These are phyloP conservation scores for Stenopsyche tienmushanensis DNA, from an alignment of 1,140 invertebrate species.

Conservation along the genomic window DNA sequence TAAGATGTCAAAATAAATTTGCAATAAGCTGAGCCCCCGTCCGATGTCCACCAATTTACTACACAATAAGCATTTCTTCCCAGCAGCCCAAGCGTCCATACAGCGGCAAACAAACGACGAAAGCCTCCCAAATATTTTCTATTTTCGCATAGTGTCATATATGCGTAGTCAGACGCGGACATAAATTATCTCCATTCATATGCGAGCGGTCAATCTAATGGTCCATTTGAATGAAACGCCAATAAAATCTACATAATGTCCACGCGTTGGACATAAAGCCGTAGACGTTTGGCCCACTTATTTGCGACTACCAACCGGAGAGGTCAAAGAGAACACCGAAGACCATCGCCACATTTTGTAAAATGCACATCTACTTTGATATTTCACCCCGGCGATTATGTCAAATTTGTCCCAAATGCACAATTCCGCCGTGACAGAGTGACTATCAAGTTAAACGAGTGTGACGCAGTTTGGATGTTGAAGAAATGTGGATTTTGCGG, in stretches of 20 bases:
- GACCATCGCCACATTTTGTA: not conserved
- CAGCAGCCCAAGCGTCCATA: too few relatives aligned
- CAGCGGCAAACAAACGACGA: too few relatives aligned
- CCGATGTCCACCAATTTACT: too few relatives aligned
- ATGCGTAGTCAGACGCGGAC: too few relatives aligned
- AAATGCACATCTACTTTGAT: not conserved
- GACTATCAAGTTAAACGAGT: not conserved
- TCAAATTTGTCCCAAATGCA: slow-evolving; percentile 4
- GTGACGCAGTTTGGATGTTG: too few relatives aligned
- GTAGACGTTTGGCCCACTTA: not conserved
- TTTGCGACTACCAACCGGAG: not conserved
- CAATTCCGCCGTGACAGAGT: not conserved
- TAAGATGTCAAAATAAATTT: too few relatives aligned
- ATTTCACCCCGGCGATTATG: not conserved
- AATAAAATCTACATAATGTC: not conserved
- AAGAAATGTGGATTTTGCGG: too few relatives aligned
- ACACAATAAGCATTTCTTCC: too few relatives aligned
- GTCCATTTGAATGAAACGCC: not conserved
- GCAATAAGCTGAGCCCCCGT: too few relatives aligned
- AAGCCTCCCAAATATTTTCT: too few relatives aligned
- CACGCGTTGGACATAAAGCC: not conserved
- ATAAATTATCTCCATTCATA: too few relatives aligned
- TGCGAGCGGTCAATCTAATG: not conserved
- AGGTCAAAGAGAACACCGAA: not conserved
- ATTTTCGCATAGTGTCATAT: too few relatives aligned